phyloP scores from a whole-genome alignment of 2,888 invertebrate species.

The Boloria euphrosyne region DNA sequence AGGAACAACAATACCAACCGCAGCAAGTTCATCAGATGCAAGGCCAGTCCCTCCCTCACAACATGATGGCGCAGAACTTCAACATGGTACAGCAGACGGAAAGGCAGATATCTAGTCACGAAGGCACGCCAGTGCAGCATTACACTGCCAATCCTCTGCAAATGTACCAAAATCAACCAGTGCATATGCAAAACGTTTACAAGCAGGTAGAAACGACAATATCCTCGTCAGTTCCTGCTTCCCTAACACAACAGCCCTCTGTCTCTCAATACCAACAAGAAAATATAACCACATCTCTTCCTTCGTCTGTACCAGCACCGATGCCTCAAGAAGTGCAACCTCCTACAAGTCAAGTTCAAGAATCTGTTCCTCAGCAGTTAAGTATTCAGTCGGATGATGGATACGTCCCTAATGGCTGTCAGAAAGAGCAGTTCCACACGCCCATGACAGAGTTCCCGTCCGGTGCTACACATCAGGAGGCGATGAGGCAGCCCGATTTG shows the following conservation, averaged over 20 bases:
- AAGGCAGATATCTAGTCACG: conserved; percentile 79
- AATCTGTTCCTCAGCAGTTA: conserved; percentile 61
- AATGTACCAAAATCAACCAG: conserved; percentile 63
- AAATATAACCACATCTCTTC: conserved; percentile 45
- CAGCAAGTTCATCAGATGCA: conserved; percentile 62
- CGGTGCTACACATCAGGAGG: conserved; percentile 58
- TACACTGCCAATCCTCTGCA: conserved; percentile 73
- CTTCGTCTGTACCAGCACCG: conserved; percentile 43
- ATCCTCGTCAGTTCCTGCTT: conserved; percentile 44
- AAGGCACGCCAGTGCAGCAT: conserved; percentile 78
- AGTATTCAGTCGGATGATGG: conserved; percentile 60
- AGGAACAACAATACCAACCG: conserved; percentile 63
- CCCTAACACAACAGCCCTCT: conserved; percentile 48
- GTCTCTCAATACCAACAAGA: conserved; percentile 40
- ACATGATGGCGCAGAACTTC: conserved; percentile 68
- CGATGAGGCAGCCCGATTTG: conserved; percentile 63
- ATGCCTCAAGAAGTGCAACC: conserved; percentile 26
- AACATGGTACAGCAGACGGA: conserved; percentile 69
- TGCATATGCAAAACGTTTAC: conserved; percentile 52
- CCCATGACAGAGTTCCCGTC: conserved; percentile 73
- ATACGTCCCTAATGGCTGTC: conserved; percentile 54
- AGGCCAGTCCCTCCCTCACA: conserved; percentile 73
- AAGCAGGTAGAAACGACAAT: conserved; percentile 50
- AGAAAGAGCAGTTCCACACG: conserved; percentile 74
- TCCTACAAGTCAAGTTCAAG: conserved; percentile 45